Evolutionary conservation across 2,888 invertebrate genomes (phyloP), one percentile per base, ranked within the genome.

Genomic region (Andrena praecox): DNA sequence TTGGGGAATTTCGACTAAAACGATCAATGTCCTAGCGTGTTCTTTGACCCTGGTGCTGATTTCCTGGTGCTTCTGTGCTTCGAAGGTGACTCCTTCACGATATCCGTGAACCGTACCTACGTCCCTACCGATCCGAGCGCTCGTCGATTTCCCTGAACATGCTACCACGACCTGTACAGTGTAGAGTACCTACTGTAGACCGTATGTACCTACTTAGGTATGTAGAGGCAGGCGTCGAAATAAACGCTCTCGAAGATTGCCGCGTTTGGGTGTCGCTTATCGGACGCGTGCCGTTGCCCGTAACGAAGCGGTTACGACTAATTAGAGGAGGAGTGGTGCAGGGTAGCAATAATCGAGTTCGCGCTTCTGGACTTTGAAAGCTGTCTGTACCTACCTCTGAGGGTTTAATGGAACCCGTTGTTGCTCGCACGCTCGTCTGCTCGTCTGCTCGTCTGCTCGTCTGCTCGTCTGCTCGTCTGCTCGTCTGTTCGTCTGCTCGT

Each of bases 61-160:
- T 75, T 79, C 78, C 80, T 60, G 70, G 66, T 79, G 87, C 89
- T 87, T 87, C 80, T 82, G 76, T 77, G 89, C 87, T 89, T 87
- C 73, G 75, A 82, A 82, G 77, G 74, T 63, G 84, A 70, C 69
- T 74, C 60, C 75, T 66, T 67, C 35, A 35, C 52, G 27, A 60
- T 12, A 52, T 8, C 31, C 60, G 10, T 29, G 24, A 4, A 35
- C 27, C 27, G 42, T 16, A 42, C 8, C 8, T 1, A 27, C 68
- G 35, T 54, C 42, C 69, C 85, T 24, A 56, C 52, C 59, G 54
- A 54, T 70, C 31, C 74, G 74, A 80, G 68, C 52, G 52, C 78
- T 12, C 31, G 60, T 6, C 52, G 59, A 54, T 71, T 67, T 71
- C 70, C 48, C 70, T 20, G 67, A 56, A 52, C 52, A 20, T 52